These are phyloP conservation scores for Rhabdophis nuchalis DNA, from an alignment of 2,797 vertebrate species.

Conservation along the genomic window DNA sequence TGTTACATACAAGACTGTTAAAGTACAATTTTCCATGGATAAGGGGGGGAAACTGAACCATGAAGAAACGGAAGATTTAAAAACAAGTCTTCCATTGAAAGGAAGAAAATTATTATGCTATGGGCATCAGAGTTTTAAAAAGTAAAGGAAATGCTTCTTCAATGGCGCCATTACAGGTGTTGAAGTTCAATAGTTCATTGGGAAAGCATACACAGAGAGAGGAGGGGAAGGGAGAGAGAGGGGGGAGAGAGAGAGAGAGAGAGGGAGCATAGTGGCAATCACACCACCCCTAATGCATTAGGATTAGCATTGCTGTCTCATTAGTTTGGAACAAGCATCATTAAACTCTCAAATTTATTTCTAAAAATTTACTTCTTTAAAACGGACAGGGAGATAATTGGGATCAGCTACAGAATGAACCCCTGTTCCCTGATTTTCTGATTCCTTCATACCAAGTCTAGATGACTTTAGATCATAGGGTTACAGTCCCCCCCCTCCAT, in stretches of 20 bases:
- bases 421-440: background rate
- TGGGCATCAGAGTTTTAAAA: background rate
- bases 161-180: background rate
- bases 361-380: background rate
- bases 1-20: slow-evolving; percentile 53
- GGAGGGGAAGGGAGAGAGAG: no score
- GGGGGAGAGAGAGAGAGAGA: no score
- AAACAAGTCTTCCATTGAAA: background rate
- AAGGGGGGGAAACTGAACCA: slow-evolving; percentile 38
- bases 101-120: background rate
- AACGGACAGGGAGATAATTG: background rate
- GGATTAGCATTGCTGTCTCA: background rate
- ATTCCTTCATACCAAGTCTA: background rate
- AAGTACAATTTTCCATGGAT: slow-evolving; percentile 37
- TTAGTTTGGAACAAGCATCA: background rate
- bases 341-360: background rate
- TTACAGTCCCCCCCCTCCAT: background rate
- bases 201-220: background rate
- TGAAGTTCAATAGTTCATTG: background rate
- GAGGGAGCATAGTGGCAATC: background rate
- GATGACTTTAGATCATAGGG: background rate
- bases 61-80: slow-evolving; percentile 12
- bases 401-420: background rate
- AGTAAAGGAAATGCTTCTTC: background rate
- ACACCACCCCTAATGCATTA: background rate